Evolutionary conservation across 1,140 invertebrate species (phyloP), one percentile per base, ranked within the genome.

Genomic region (Ceratina calcarata): DNA sequence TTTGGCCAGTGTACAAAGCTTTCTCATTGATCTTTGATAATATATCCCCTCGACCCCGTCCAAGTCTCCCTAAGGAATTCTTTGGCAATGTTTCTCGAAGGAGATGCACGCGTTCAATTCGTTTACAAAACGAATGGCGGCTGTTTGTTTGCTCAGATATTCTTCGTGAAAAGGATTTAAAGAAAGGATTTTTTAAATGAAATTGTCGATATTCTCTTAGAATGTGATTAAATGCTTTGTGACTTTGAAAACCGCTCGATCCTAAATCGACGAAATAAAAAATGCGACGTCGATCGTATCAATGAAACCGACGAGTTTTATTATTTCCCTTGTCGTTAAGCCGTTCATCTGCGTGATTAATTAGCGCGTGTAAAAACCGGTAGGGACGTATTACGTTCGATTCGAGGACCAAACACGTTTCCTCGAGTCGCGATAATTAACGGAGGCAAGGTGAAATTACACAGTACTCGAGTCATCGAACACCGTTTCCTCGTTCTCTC

Each of bases 1-100:
- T 61, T 72, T 78, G 68, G 65, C 68, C 68, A 57, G 18, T 8
- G 53, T 72, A 72, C 76, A 72, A 79, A 83, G 72, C 81, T 37
- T 72, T 62, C 27, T 37, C 80, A 20, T 75, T 72, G 61, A 80
- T 76, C 72, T 64, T 57, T 57, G 72, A 22, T n/a, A 69, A 77
- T 57, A 77, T 22, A 13, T 66, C 27, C 20, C 4, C 67, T 55
- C 58, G 51, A 27, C 27, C 18, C 6, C 58, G 22, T 58, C 16
- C 16, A 16, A 8, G 0, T 3, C 15, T 32, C 72, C 1, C 27
- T 27, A 22, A 75, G 49, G 27, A 57, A 75, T 75, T 75, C 62
- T 27, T 75, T 75, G 64, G 51, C 73, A 67, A 58, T 22, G 64
- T 32, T 66, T n/a, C 4, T 57, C 16, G 20, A 37, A 24, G 20